phyloP scores from a whole-genome alignment of 2,113 vertebrate species.

The Toxostoma redivivum region DNA sequence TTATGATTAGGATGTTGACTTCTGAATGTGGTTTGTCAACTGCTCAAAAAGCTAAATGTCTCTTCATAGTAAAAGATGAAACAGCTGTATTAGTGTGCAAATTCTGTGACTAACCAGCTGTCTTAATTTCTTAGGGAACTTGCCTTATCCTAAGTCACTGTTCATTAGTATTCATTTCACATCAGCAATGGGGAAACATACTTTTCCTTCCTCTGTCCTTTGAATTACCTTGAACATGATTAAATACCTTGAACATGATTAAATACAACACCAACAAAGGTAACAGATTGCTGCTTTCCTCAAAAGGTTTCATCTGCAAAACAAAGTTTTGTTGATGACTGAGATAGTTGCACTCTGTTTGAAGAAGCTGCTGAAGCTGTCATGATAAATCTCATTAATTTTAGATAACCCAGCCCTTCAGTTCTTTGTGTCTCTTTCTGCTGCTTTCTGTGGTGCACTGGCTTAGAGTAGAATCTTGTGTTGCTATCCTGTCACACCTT shows the following conservation, averaged over 20 bases:
- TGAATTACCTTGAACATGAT: conserved; percentile 4
- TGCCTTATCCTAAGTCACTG: not conserved
- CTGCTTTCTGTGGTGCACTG: not conserved
- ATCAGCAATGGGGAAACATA: not conserved
- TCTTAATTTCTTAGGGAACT: not conserved
- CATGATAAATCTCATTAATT: not conserved
- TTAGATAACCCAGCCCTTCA: not conserved
- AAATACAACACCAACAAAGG: not conserved
- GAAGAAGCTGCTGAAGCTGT: not conserved
- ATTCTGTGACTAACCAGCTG: not conserved
- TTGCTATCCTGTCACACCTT: not conserved
- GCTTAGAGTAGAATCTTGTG: not conserved
- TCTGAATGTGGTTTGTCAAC: not conserved
- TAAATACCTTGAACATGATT: not conserved
- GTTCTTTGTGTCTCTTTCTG: not conserved
- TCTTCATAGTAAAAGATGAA: not conserved
- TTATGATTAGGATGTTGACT: not conserved
- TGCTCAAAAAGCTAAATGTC: not conserved
- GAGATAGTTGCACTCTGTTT: not conserved
- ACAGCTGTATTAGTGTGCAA: not conserved
- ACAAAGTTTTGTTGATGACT: not conserved
- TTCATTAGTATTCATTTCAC: not conserved
- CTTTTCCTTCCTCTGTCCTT: not conserved
- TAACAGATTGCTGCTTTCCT: conserved; percentile 3
- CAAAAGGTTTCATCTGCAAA: not conserved